phyloP scores from a whole-genome alignment of 2,888 invertebrate species.

The Euclidia mi region DNA sequence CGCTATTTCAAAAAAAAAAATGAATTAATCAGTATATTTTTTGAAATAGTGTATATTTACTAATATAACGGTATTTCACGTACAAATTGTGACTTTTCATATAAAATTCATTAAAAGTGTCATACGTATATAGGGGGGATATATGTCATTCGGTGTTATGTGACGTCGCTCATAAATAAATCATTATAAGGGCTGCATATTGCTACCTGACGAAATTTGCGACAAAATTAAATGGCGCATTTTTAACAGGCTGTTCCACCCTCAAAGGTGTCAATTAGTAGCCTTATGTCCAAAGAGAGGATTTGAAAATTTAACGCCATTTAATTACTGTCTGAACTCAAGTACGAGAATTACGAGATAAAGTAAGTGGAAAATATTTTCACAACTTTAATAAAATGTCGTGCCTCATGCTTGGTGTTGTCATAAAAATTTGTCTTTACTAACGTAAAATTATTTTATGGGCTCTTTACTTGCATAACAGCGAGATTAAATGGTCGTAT shows the following conservation, averaged over 20 bases:
- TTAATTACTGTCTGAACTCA: conserved; percentile 3
- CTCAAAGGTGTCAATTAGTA: conserved; percentile 23
- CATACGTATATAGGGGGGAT: too few species aligned
- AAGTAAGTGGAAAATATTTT: conserved; percentile 26
- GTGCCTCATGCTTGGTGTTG: conserved; percentile 31
- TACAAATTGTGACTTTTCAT: too few species aligned
- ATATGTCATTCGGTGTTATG: too few species aligned
- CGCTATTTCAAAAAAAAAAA: too few species aligned
- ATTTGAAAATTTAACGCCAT: conserved; percentile 13
- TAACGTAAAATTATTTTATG: conserved; percentile 75
- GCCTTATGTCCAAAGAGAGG: background rate
- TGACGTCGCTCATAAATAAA: too few species aligned
- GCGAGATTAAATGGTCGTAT: conserved; percentile 67
- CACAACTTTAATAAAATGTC: conserved; percentile 48
- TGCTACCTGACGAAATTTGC: background rate
- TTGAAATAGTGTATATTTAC: too few species aligned
- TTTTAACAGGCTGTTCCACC: conserved; percentile 9
- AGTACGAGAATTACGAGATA: conserved; percentile 20
- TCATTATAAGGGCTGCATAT: background rate
- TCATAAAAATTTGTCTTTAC: conserved; percentile 72
- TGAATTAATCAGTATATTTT: too few species aligned
- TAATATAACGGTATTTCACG: too few species aligned
- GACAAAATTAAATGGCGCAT: conserved; percentile 2
- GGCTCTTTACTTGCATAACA: conserved; percentile 61
- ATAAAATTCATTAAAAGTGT: too few species aligned